Conservation (phyloP, 2,888 invertebrate species). For the Microchrysa polita region DNA sequence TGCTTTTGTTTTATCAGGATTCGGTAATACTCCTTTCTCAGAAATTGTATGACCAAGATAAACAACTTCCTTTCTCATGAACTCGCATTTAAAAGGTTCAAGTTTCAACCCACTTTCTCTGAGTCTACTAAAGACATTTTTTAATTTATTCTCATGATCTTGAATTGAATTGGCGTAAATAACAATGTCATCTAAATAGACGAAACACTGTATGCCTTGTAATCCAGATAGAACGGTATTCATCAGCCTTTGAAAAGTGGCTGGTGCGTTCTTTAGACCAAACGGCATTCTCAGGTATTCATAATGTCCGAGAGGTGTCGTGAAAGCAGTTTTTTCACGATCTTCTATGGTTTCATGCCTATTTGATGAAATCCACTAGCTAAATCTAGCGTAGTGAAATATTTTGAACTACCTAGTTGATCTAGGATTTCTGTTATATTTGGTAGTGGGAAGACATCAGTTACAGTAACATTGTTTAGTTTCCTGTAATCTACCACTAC, state of each 20-base stretch:
- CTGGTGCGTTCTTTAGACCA: slow-evolving; percentile 62
- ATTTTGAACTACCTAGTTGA: slow-evolving; percentile 58
- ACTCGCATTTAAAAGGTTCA: slow-evolving; percentile 53
- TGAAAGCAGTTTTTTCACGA: slow-evolving; percentile 59
- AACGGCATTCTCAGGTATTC: slow-evolving; percentile 59
- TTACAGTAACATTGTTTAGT: slow-evolving; percentile 59
- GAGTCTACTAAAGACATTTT: slow-evolving; percentile 52
- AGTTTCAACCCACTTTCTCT: slow-evolving; percentile 52
- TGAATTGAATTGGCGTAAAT: slow-evolving; percentile 15
- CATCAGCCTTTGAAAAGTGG: slow-evolving; percentile 57
- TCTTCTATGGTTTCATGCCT: slow-evolving; percentile 53
- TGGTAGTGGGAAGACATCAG: slow-evolving; percentile 58
- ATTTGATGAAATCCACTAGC: slow-evolving; percentile 61
- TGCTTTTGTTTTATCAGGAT: not conserved
- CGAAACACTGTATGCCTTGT: slow-evolving; percentile 44
- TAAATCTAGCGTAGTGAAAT: slow-evolving; percentile 60
- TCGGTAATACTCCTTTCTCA: slow-evolving; percentile 51
- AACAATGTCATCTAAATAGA: slow-evolving; percentile 37
- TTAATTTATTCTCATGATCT: slow-evolving; percentile 51
- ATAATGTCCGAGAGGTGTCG: slow-evolving; percentile 56
- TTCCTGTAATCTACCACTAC: slow-evolving; percentile 60
- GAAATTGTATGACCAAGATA: slow-evolving; percentile 55
- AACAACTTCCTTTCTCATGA: slow-evolving; percentile 28
- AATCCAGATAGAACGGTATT: slow-evolving; percentile 53
- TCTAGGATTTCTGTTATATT: slow-evolving; percentile 59